Base-by-base conservation (phyloP, 2,113 vertebrate species). In the Macquaria ambigua region DNA sequence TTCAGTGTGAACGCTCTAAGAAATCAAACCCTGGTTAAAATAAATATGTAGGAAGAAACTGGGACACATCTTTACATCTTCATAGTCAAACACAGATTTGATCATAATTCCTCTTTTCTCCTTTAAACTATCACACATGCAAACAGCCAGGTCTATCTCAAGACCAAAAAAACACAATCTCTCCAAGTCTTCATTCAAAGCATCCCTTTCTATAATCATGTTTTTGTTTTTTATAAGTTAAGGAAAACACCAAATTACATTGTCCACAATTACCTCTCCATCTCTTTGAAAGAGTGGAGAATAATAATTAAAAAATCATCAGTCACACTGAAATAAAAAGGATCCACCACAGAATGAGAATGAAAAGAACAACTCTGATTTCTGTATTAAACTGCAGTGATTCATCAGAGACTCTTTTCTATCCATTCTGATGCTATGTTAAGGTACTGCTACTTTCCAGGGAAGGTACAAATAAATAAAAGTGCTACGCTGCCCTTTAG, bases 401-500 rank as follows among this genome's bases (percentile, higher is more conserved):
- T 70, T 68, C 12, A 20, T 68, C 70, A 41, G 77, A 67, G 52
- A 82, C 14, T 31, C 14, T 31, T 59, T 82, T 84, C 89, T 59
- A 3, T 77, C n/a, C 46, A 48, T 84, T 71, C 82, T 59, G 83
- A 85, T 75, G 62, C 87, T 76, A 28, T 39, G 76, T 85, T 66
- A 76, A 82, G 55, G 52, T 81, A 69, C 77, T 89, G 90, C 90
- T 94, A 94, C 91, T 92, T 79, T 89, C 48, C 64, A 68, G 77
- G 86, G 66, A 82, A 75, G 80, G 77, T 89, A 92, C 46, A 87
- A 90, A 94, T 88, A 89, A 94, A 93, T 91, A 91, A 94, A 94
- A 94, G 94, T 95, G 94, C 93, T 94, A 94, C 89, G 9, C 71
- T 89, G 91, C 92, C 84, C 68, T 81, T 81, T 66, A 80, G 90